Evolutionary conservation across 2,888 invertebrate genomes (phyloP), one percentile per base, ranked within the genome.

Genomic region (Pseudolycoriella hygida): DNA sequence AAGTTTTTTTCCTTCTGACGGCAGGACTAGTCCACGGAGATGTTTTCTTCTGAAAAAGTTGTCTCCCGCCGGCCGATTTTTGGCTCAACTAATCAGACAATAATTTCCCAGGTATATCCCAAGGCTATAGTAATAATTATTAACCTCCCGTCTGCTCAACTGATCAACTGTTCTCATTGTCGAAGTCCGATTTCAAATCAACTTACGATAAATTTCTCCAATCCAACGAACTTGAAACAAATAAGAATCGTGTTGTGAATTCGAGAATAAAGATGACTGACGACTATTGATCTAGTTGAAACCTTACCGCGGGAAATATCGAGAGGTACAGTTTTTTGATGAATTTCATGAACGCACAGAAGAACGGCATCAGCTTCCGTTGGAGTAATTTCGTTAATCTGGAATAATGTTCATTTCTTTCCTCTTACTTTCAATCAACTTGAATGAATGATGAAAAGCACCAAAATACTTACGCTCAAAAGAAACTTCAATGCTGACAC

Each of bases 161-260:
- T n/a, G n/a, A n/a, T n/a, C n/a, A n/a, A n/a, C n/a, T n/a, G n/a
- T n/a, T n/a, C n/a, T n/a, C n/a, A n/a, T n/a, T n/a, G n/a, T n/a
- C n/a, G n/a, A n/a, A n/a, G n/a, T n/a, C n/a, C n/a, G n/a, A 84
- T 82, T 62, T 67, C 84, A 38, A 77, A 73, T 57, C 70, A 34
- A 14, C 34, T 34, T 34, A 34, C 34, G n/a, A 34, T 34, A 5
- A 34, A 34, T 34, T 12, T 4, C 4, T 34, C 15, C n/a, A 34
- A 12, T 12, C 34, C 34, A 34, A 34, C 34, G 11, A 34, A 14
- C 11, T 34, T 34, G 15, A 34, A 34, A 34, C 34, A 14, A 14
- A 12, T 12, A 4, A 14, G n/a, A 14, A 34, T 34, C 5, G 15
- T 12, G 11, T 14, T 14, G 15, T 34, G 34, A 3, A 34, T 34